Percentiles rank a stretch among this genome's conserved stretches.
These are phyloP conservation scores for Psittacula cyanocephala DNA, from an alignment of 2,113 vertebrate genomes.

Conservation along the genomic window DNA sequence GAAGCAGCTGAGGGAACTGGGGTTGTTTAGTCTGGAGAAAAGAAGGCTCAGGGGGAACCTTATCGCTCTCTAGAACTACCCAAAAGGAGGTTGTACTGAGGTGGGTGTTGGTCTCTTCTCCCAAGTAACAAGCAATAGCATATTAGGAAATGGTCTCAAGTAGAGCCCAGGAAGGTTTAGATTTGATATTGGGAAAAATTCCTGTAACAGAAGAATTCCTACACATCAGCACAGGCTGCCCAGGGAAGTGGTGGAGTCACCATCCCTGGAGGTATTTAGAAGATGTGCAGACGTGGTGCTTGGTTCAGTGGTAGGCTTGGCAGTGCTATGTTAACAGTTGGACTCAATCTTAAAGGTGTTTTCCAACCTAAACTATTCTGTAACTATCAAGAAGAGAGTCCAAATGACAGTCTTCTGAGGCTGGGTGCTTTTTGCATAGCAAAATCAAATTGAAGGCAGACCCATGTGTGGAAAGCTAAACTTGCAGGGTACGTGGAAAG, in stretches of 20 bases:
- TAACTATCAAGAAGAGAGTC: background rate
- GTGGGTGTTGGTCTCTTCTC: background rate
- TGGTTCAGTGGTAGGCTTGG: background rate
- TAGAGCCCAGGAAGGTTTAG: background rate
- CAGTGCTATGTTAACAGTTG: background rate
- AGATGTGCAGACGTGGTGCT: background rate
- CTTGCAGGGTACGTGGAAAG: background rate
- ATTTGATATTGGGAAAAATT: background rate
- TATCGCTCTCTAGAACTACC: background rate
- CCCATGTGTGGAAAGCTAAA: background rate
- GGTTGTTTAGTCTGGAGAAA: background rate
- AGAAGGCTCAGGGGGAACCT: background rate
- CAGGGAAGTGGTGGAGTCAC: background rate
- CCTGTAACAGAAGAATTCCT: background rate
- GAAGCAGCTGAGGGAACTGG: background rate
- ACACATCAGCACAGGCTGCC: background rate
- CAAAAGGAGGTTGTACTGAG: background rate
- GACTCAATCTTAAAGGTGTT: background rate
- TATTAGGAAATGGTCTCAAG: background rate
- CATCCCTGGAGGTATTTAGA: background rate
- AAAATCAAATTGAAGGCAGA: background rate
- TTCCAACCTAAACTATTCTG: background rate
- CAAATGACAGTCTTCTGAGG: background rate
- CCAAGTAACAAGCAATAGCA: background rate
- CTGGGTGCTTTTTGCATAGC: background rate